Conservation (phyloP, 2,113 vertebrate species). For the Pteronura brasiliensis region DNA sequence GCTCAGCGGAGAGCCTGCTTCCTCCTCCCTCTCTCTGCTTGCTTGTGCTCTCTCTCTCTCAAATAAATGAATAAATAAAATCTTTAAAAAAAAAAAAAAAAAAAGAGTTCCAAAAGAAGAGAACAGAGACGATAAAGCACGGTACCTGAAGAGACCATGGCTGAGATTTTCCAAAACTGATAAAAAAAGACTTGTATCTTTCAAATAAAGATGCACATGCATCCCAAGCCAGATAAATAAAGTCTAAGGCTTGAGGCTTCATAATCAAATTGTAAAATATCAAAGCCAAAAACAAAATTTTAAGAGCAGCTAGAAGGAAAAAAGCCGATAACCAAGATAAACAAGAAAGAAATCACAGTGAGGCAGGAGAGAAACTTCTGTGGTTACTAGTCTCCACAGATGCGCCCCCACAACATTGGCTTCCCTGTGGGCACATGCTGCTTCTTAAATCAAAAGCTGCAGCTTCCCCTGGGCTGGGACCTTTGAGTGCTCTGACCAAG, state of each 20-base stretch:
- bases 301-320: background rate
- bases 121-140: background rate
- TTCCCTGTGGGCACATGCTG: background rate
- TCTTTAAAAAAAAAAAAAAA: too few species aligned
- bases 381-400: background rate
- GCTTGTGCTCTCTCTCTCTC: too few species aligned
- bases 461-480: background rate
- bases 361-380: background rate
- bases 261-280: background rate
- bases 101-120: background rate
- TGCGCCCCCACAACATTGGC: accelerated
- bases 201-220: background rate
- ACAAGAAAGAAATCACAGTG: background rate
- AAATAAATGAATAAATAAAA: too few species aligned
- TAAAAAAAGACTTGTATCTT: background rate
- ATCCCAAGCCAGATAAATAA: background rate
- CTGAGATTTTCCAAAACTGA: background rate
- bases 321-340: background rate
- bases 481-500: background rate
- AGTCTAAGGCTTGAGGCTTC: background rate
- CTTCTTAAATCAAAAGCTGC: background rate
- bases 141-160: background rate
- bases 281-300: conserved; percentile 13
- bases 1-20: too few species aligned
- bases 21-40: too few species aligned